Evolutionary conservation across 2,797 vertebrate species (phyloP).

Genomic region (Alectoris magna): DNA sequence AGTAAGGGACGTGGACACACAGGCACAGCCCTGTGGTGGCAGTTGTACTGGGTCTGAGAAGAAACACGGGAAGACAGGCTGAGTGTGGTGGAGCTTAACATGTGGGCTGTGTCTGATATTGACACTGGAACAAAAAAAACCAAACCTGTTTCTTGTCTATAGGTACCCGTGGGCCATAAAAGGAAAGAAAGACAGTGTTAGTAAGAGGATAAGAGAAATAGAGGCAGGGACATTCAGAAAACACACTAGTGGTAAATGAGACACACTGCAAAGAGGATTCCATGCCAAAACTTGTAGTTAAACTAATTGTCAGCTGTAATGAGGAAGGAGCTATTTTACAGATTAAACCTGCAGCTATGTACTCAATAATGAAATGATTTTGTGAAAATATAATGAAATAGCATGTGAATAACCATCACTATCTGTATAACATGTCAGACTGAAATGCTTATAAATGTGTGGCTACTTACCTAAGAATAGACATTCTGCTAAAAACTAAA

Average conservation of each 20-base stretch:
- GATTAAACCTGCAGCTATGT: not conserved
- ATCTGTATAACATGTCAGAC: not conserved
- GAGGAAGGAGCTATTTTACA: not conserved
- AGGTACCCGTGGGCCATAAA: not conserved
- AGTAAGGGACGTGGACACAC: accelerated
- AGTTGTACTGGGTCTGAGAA: accelerated
- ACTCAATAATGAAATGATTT: not conserved
- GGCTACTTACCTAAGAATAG: not conserved
- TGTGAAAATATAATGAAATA: not conserved
- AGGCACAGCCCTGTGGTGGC: accelerated
- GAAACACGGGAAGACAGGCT: accelerated
- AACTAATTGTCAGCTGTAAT: not conserved
- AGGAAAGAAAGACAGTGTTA: not conserved
- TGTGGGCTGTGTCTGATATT: not conserved
- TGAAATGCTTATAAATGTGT: not conserved
- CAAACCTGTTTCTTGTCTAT: not conserved
- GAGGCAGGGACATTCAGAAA: not conserved
- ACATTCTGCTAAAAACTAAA: not conserved
- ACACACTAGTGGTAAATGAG: not conserved
- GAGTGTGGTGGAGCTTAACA: not conserved
- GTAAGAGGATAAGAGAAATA: not conserved
- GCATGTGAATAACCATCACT: not conserved
- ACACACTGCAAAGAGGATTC: not conserved
- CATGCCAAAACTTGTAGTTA: not conserved
- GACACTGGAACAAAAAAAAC: not conserved